These are phyloP conservation scores for Sus cebifrons DNA, from an alignment of 2,797 vertebrate species.

Conservation along the genomic window DNA sequence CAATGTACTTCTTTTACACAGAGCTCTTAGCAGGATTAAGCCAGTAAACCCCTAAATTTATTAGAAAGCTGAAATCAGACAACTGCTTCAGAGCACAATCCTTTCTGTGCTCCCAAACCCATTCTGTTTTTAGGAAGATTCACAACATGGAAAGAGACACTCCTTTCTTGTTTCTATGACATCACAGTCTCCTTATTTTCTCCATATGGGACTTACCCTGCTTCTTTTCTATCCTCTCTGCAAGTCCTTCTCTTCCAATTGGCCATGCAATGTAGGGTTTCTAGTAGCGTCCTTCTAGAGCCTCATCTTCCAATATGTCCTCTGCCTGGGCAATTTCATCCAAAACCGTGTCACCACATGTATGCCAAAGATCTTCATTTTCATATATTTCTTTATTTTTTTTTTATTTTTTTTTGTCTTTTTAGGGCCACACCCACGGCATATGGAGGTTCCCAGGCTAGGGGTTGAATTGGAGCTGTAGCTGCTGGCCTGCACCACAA, in stretches of 20 bases:
- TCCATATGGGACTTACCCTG: background rate
- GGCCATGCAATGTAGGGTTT: background rate
- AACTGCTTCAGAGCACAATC: accelerated
- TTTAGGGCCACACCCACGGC: no score
- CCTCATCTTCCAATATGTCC: background rate
- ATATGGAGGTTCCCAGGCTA: no score
- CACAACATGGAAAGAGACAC: accelerated
- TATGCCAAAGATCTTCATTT: background rate
- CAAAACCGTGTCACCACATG: background rate
- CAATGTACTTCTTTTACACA: background rate
- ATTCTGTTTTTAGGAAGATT: background rate
- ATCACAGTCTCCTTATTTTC: background rate
- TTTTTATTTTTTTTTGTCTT: no score
- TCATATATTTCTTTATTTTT: background rate
- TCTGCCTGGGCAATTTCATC: background rate
- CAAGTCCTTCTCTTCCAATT: background rate
- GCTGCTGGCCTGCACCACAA: no score
- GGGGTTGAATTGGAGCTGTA: no score
- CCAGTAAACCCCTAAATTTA: background rate
- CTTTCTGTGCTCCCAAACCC: background rate
- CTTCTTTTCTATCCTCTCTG: no score
- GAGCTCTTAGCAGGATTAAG: background rate
- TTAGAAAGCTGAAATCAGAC: background rate
- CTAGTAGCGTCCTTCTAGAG: accelerated
- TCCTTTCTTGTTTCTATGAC: background rate